Evolutionary conservation across 2,888 invertebrate species (phyloP).

Genomic region (Heterodera filipjevi): DNA sequence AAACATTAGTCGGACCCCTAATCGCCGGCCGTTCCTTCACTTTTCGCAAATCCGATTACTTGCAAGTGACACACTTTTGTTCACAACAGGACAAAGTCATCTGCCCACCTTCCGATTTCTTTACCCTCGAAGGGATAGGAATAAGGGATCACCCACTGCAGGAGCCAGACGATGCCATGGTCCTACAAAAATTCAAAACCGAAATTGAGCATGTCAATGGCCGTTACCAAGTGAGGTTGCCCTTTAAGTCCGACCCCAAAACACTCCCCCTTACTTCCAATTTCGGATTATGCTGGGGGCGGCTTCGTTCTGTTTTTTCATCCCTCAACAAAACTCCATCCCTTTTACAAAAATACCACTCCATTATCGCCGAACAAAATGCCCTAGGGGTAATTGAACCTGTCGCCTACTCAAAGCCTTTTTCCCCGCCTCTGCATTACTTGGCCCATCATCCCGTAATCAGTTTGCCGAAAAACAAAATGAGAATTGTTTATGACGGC

Average conservation of each 20-base stretch:
- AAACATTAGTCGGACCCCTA: background rate
- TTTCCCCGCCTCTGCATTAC: conserved; percentile 13
- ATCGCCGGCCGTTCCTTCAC: background rate
- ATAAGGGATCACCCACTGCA: background rate
- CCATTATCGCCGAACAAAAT: conserved; percentile 42
- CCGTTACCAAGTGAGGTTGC: conserved; percentile 3
- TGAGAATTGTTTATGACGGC: conserved; percentile 10
- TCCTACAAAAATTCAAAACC: background rate
- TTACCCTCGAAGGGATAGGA: conserved; percentile 14
- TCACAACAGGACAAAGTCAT: background rate
- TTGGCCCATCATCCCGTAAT: conserved; percentile 15
- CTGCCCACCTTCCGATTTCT: conserved; percentile 1
- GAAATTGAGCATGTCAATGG: background rate
- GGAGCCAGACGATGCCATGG: background rate
- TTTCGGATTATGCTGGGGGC: conserved; percentile 21
- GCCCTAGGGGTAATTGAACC: conserved; percentile 40
- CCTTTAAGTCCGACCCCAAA: background rate
- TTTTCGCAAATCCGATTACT: background rate
- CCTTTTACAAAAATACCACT: conserved; percentile 35
- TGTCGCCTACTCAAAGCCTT: conserved; percentile 4
- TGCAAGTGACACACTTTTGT: background rate
- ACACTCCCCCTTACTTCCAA: conserved; percentile 11
- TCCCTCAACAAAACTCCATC: conserved; percentile 1
- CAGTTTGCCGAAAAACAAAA: background rate
- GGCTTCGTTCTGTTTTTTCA: background rate